Evolutionary conservation across 2,113 vertebrate species (phyloP), one percentile per base, ranked within the genome.

Genomic region (Stomatorhinus ivindoensis): DNA sequence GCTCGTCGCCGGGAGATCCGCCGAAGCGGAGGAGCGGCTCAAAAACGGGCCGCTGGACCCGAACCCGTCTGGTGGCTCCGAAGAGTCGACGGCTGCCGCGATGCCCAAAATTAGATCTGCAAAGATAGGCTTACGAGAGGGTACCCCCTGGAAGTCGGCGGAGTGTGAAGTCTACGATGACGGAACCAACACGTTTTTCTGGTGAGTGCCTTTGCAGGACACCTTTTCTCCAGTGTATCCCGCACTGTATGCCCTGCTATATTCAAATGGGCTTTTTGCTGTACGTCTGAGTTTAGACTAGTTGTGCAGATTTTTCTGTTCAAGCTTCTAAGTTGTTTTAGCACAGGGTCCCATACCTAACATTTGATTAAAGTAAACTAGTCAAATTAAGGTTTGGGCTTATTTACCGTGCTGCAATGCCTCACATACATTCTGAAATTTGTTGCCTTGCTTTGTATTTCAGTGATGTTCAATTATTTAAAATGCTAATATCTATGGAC

Each of bases 101-200:
- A 50, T 90, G 0, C 76, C 24, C 46, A 94, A 89, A 93, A 55
- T 88, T 88, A 93, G 90, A 90, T 89, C 93, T 86, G 91, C 91
- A 80, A 95, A 94, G 92, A 94, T 95, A 90, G 86, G 73, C 46
- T 94, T 94, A 88, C 93, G 91, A 87, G 95, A 95, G 87, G 91
- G 88, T 80, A 91, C 93, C 48, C 86, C 76, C 27, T 92, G 95
- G 90, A 96, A 95, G 65, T 97, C 95, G 94, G 96, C 97, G 0
- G 98, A 98, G 93, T 97, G 96, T 39, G 97, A 99, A 80, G 98
- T 98, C 24, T 98, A 95, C 73, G 98, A 99, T 94, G 98, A 99
- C 90, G 98, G 98, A 82, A 99, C 98, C 92, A 99, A 98, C 96
- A 99, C 98, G 31, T 99, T 98, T 93, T 99, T 99, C 96, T 99